Conservation (phyloP, 2,888 invertebrate species). For the Cryptocheilus praepositus region DNA sequence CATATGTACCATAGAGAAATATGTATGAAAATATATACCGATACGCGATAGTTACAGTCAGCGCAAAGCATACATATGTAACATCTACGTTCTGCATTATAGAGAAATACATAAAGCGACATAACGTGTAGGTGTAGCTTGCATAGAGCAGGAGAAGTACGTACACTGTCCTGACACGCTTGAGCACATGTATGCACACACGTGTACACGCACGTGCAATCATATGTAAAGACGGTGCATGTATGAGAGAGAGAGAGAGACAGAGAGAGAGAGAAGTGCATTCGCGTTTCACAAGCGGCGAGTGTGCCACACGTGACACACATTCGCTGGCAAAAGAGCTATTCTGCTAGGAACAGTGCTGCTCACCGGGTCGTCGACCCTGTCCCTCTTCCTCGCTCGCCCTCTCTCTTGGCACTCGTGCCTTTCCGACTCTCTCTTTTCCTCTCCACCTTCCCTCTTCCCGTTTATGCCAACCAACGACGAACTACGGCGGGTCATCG, state of each 20-base stretch:
- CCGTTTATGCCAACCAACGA: not conserved
- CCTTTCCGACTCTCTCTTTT: conserved; percentile 6
- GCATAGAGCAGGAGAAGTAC: no score
- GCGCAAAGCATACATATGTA: no score
- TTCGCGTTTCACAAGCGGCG: conserved; percentile 35
- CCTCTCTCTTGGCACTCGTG: conserved; percentile 10
- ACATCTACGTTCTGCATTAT: no score
- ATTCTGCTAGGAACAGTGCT: conserved; percentile 65
- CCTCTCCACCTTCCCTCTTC: conserved; percentile 6
- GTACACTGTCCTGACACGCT: no score
- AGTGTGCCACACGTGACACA: conserved; percentile 64
- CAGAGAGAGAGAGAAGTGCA: not conserved
- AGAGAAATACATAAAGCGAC: no score
- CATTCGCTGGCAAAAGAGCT: conserved; percentile 67
- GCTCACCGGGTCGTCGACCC: conserved; percentile 62
- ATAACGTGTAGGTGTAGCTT: no score
- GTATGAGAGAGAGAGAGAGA: not conserved
- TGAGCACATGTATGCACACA: not conserved
- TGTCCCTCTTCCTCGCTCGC: conserved; percentile 16
- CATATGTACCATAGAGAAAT: no score
- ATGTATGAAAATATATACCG: no score
- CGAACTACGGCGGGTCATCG: not conserved
- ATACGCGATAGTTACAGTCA: no score
- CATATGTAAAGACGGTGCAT: not conserved
- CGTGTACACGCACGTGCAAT: not conserved